phyloP scores from a whole-genome alignment of 2,797 vertebrate genomes.

The Balearica regulorum region DNA sequence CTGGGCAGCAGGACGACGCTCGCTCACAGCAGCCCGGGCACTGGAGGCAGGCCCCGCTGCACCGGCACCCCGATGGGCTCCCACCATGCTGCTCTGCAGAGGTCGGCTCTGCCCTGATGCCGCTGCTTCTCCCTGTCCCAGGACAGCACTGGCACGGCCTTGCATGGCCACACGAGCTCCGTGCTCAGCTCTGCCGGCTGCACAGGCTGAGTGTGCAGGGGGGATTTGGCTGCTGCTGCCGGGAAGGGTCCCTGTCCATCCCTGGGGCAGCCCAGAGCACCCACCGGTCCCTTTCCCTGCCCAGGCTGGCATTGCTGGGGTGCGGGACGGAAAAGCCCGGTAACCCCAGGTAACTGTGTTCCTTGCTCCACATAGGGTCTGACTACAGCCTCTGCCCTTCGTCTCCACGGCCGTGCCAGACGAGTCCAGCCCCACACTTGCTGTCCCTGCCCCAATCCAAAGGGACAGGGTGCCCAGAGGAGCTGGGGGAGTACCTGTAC shows the following conservation, averaged over 20 bases:
- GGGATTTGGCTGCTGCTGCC: not conserved
- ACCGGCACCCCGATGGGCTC: not conserved
- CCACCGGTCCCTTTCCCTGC: not conserved
- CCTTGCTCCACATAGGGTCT: fast-evolving
- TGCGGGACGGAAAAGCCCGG: not conserved
- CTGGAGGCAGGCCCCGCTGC: not conserved
- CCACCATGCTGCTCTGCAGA: fast-evolving
- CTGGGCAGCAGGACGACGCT: not conserved
- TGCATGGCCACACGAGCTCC: not conserved
- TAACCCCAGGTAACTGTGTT: fast-evolving
- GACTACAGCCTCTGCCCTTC: not conserved
- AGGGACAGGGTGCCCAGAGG: fast-evolving
- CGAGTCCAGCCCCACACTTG: not conserved
- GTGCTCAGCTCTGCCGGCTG: not conserved
- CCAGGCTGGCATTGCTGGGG: fast-evolving
- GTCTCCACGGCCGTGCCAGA: fast-evolving
- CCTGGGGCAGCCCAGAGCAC: not conserved
- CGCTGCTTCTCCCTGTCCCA: not conserved
- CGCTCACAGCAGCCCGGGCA: fast-evolving
- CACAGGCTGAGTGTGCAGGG: fast-evolving
- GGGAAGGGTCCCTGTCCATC: not conserved
- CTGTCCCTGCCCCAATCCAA: not conserved
- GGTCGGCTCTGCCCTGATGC: not conserved
- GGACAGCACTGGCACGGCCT: fast-evolving
- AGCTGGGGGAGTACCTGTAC: not conserved